Conservation (phyloP, 2,113 vertebrate species). For the Cyprinus carpio region DNA sequence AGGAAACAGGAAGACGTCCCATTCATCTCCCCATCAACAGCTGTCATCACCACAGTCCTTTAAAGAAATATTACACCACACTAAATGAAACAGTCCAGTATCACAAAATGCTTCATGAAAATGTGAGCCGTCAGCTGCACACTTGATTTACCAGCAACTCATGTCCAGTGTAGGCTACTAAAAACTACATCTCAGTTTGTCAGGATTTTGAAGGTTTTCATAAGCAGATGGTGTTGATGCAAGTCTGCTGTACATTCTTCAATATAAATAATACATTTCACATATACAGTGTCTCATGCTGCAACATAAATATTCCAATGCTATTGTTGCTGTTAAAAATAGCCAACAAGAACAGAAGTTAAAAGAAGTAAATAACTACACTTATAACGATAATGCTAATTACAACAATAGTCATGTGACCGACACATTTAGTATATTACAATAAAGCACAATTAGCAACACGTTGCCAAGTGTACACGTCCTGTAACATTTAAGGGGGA, state of each 20-base stretch:
- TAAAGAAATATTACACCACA: conserved; percentile 62
- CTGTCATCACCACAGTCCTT: not conserved
- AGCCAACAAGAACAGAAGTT: conserved; percentile 67
- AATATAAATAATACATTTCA: conserved; percentile 55
- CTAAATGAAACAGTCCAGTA: conserved; percentile 57
- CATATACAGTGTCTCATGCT: conserved; percentile 70
- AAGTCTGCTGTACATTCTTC: conserved; percentile 44
- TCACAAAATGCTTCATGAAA: conserved; percentile 25
- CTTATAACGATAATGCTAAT: conserved; percentile 59
- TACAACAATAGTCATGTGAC: conserved; percentile 70
- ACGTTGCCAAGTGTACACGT: conserved; percentile 52
- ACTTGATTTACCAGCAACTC: not conserved
- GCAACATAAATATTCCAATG: conserved; percentile 73
- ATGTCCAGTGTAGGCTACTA: conserved; percentile 37
- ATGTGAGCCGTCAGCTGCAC: conserved; percentile 5
- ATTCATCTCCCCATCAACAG: not conserved
- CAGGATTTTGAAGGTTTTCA: not conserved
- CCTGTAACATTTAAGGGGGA: conserved; percentile 55
- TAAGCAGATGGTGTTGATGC: not conserved
- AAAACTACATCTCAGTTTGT: conserved; percentile 18
- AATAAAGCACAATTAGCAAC: conserved; percentile 69
- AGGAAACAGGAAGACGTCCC: conserved; percentile 51
- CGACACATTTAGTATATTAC: conserved; percentile 70
- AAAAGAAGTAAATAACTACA: conserved; percentile 62
- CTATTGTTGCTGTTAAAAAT: conserved; percentile 64